Evolutionary conservation across 2,113 vertebrate genomes (phyloP).

Genomic region (Eulacestoma nigropectus): DNA sequence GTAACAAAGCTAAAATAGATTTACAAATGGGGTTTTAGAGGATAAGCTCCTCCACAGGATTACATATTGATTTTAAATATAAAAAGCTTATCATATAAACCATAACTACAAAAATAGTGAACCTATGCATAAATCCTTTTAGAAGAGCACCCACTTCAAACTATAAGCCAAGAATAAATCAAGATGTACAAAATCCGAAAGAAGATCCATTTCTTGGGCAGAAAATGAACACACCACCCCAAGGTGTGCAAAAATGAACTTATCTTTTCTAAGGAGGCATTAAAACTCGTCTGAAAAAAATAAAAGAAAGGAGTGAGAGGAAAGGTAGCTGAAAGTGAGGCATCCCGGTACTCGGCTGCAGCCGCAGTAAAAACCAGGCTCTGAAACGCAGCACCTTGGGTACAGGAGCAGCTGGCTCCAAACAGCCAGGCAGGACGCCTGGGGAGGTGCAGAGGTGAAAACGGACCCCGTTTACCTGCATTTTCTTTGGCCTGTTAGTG

Average conservation of each 20-base stretch:
- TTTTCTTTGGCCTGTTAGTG: not conserved
- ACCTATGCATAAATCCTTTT: slow-evolving; percentile 98
- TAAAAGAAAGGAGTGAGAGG: not conserved
- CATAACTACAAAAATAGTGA: slow-evolving; percentile 93
- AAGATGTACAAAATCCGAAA: slow-evolving; percentile 82
- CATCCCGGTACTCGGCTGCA: not conserved
- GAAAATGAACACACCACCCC: slow-evolving; percentile 80
- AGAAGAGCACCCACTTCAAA: slow-evolving; percentile 94
- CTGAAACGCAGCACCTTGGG: not conserved
- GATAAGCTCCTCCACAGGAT: slow-evolving; percentile 99
- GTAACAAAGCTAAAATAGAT: slow-evolving; percentile 99
- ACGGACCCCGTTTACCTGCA: not conserved
- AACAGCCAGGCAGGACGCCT: not conserved
- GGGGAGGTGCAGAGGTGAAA: not conserved
- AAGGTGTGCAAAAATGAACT: slow-evolving; percentile 73
- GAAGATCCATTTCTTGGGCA: slow-evolving; percentile 88
- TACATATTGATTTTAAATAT: slow-evolving; percentile 99
- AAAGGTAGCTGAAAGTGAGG: slow-evolving; percentile 44
- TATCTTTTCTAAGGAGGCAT: slow-evolving; percentile 72
- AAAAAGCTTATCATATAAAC: slow-evolving; percentile 99
- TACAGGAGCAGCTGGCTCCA: not conserved
- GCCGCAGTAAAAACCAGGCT: not conserved
- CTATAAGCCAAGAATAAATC: slow-evolving; percentile 82
- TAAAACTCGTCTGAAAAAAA: slow-evolving; percentile 47
- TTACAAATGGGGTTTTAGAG: slow-evolving; percentile 97